These are phyloP conservation scores for Neosalanx taihuensis DNA, from an alignment of 2,797 vertebrate species.

Conservation along the genomic window DNA sequence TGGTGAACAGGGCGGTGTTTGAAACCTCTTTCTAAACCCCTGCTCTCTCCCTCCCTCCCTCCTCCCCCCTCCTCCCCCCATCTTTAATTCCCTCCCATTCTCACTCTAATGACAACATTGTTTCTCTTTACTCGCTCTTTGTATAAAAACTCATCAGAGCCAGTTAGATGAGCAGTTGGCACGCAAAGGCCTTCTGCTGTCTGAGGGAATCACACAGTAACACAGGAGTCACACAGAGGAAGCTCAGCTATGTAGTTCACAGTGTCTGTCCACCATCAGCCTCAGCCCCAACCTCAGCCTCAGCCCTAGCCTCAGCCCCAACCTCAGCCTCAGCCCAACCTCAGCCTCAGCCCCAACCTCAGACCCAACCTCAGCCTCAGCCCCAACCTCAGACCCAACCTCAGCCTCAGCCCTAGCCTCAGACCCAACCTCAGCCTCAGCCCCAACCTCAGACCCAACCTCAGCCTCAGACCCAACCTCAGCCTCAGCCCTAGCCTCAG, in stretches of 20 bases:
- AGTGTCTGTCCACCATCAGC: background rate
- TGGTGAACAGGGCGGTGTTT: constrained; percentile 26
- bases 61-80: background rate
- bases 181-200: constrained; percentile 38
- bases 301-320: background rate
- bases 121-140: constrained; percentile 49
- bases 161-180: constrained; percentile 51
- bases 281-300: background rate
- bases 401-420: background rate
- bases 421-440: background rate
- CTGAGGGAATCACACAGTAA: background rate
- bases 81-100: constrained; percentile 30
- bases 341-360: background rate
- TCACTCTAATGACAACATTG: constrained; percentile 47
- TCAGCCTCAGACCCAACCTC: constrained; percentile 4
- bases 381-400: background rate
- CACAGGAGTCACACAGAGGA: constrained; percentile 7
- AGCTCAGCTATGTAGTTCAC: background rate
- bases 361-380: background rate
- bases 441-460: constrained; percentile 16
- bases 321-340: constrained; percentile 11
- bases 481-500: constrained; percentile 23
- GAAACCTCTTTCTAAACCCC: constrained; percentile 20
- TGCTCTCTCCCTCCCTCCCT: constrained; percentile 31
- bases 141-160: constrained; percentile 55